Evolutionary conservation across 2,113 vertebrate genomes (phyloP).

Genomic region (Oncorhynchus gorbuscha): DNA sequence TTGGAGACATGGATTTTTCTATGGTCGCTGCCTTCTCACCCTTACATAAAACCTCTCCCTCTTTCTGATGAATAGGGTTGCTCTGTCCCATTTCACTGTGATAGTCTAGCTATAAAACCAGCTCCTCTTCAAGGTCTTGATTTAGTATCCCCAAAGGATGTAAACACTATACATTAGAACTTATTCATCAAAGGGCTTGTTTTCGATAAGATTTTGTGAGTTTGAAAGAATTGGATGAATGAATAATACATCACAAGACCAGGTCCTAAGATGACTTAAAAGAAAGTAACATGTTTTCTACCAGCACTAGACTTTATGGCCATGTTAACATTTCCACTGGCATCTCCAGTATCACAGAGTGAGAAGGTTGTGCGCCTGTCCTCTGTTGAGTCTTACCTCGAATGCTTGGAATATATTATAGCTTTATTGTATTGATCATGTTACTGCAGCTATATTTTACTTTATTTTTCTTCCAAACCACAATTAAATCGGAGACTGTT

Average conservation of each 20-base stretch:
- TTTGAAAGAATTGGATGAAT: conserved; percentile 62
- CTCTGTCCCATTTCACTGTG: not conserved
- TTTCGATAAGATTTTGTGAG: conserved; percentile 50
- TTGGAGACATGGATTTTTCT: not conserved
- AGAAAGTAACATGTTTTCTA: conserved; percentile 28
- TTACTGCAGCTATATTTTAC: conserved; percentile 43
- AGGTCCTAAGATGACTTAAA: conserved; percentile 45
- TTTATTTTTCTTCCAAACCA: conserved; percentile 35
- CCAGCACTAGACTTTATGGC: not conserved
- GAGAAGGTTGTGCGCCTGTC: conserved; percentile 33
- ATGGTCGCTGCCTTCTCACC: not conserved
- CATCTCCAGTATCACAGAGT: conserved; percentile 13
- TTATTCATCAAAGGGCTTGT: conserved; percentile 48
- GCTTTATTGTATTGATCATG: conserved; percentile 53
- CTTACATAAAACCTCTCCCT: not conserved
- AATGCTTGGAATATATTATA: conserved; percentile 46
- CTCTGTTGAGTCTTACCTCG: conserved; percentile 7
- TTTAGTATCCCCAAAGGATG: not conserved
- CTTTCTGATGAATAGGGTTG: too few species aligned
- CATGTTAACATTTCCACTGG: conserved; percentile 37
- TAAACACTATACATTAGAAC: conserved; percentile 30
- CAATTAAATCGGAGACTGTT: conserved; percentile 63
- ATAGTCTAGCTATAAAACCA: not conserved
- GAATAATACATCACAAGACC: conserved; percentile 71
- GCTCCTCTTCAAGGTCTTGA: too few species aligned